Base-by-base conservation (phyloP, 2,113 vertebrate genomes). In the Eudyptes chrysolophus region DNA sequence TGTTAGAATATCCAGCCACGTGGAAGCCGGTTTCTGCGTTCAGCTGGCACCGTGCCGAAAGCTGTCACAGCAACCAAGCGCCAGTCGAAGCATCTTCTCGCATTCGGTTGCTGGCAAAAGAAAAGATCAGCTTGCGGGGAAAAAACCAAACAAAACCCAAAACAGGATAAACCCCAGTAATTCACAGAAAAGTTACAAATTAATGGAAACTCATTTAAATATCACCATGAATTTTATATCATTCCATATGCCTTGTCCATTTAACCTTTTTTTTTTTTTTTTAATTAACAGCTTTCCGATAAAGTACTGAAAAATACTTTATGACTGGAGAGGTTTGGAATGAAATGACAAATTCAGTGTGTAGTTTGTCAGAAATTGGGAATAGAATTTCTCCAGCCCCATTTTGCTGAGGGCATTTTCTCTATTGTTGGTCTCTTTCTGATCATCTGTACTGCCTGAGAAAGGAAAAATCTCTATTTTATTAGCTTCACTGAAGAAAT, bases 391-490 rank as follows among this genome's bases (percentile, higher is more conserved):
- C 68, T 89, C 29, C 64, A 86, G 34, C 3, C 16, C 9, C 6
- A 5, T 90, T 66, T 92, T 83, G 69, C 58, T 75, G 48, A 57
- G 52, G 48, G 34, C 32, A 36, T 84, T 88, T 95, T 86, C 60
- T 55, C n/a, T 94, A 17, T 27, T 77, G 22, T 84, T 89, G 51
- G 13, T 69, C 26, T 77, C 18, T 83, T 79, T 90, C 68, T 90
- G 72, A 77, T 64, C 54, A 70, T 57, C 49, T 92, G 36, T 77
- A 58, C 20, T 81, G 76, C 46, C 68, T 27, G 19, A 80, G 51
- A 88, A 94, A 84, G n/a, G 25, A 38, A 54, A 76, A 89, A 70
- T 48, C 30, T 89, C 7, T 74, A 1, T 68, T 90, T 88, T 80
- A 83, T 89, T 89, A 86, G 29, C 48, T 60, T 55, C 18, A 29